These are phyloP conservation scores for Heliconius eleuchia DNA, from an alignment of 1,140 invertebrate species.

Conservation along the genomic window DNA sequence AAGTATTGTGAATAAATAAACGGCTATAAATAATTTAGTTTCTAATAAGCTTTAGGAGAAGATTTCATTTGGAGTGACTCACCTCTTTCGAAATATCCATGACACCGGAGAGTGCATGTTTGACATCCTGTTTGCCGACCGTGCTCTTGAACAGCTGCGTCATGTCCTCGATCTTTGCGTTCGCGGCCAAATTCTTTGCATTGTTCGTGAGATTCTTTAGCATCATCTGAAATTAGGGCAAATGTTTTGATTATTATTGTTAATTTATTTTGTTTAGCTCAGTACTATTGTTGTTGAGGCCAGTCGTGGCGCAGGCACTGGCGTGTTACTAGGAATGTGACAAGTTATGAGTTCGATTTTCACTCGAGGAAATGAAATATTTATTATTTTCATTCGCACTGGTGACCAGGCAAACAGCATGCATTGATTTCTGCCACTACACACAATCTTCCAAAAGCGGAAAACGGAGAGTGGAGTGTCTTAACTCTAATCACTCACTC, in stretches of 20 bases:
- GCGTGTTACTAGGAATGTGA: background rate
- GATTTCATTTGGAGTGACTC: slow-evolving; percentile 29
- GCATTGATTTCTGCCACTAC: too few species aligned
- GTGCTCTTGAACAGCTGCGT: slow-evolving; percentile 96
- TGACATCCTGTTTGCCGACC: slow-evolving; percentile 96
- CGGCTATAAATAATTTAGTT: background rate
- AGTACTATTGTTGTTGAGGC: too few species aligned
- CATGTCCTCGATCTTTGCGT: slow-evolving; percentile 98
- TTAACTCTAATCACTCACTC: too few species aligned
- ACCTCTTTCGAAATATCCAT: slow-evolving; percentile 98
- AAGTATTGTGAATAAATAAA: background rate
- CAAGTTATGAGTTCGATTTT: background rate
- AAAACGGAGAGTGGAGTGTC: too few species aligned
- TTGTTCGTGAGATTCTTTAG: slow-evolving; percentile 97
- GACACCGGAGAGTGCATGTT: slow-evolving; percentile 95
- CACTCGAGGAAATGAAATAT: too few species aligned
- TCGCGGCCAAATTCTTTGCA: slow-evolving; percentile 97
- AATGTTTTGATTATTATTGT: background rate
- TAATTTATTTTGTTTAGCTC: background rate
- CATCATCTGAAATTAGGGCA: slow-evolving; percentile 88
- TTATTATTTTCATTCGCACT: too few species aligned
- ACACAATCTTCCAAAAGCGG: too few species aligned
- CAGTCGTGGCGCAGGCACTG: too few species aligned
- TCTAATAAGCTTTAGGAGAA: background rate
- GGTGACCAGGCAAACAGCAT: too few species aligned